A percentile compares a stretch with the other conserved stretches of the same genome.
Conservation (phyloP, 2,113 vertebrate genomes). For the Pteronura brasiliensis region DNA sequence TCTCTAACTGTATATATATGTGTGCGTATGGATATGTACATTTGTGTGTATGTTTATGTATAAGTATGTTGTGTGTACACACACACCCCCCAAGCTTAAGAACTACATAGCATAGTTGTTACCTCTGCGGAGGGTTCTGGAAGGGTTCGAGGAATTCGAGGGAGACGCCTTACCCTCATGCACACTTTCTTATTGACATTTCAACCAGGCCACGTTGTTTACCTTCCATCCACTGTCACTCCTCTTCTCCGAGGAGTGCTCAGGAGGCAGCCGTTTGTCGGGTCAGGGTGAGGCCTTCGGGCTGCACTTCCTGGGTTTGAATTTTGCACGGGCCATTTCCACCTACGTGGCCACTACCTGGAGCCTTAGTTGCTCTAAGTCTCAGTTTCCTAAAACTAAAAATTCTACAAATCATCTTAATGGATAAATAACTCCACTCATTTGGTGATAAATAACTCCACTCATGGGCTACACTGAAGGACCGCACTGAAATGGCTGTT, state of each 20-base stretch:
- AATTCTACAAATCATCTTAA: not conserved
- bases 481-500: not conserved
- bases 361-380: not conserved
- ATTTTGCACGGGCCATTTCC: not conserved
- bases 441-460: not conserved
- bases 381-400: not conserved
- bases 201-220: rapidly evolving
- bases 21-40: not conserved
- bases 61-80: not conserved
- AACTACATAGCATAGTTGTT: not conserved
- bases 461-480: not conserved
- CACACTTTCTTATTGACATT: not conserved
- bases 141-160: not conserved
- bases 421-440: not conserved
- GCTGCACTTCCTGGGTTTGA: not conserved
- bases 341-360: not conserved
- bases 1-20: not conserved
- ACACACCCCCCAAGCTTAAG: not conserved
- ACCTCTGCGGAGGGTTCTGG: not conserved
- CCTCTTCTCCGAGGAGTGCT: not conserved
- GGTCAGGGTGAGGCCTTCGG: not conserved
- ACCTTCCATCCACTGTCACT: no score
- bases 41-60: no score
- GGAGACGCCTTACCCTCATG: no score
- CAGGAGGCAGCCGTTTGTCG: rapidly evolving